Percentiles rank a stretch among this genome's conserved stretches.
Conservation (phyloP, 1,140 invertebrate species). For the Reticulitermes speratus region DNA sequence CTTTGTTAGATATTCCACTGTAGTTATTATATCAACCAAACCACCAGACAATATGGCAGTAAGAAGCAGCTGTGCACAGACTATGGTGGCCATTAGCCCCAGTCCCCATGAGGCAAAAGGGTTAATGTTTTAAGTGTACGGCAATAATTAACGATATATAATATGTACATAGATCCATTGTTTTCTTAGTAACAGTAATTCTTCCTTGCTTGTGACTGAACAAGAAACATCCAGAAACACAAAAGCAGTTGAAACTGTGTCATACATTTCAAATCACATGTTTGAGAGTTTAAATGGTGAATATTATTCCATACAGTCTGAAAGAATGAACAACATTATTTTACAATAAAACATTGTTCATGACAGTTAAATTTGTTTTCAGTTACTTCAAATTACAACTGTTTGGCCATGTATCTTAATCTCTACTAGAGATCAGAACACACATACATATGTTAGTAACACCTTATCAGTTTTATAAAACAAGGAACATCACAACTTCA, state of each 20-base stretch:
- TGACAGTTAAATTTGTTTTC: background rate
- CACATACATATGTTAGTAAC: background rate
- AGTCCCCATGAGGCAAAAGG: constrained; percentile 22
- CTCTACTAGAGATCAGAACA: background rate
- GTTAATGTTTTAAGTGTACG: constrained; percentile 21
- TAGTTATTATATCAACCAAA: background rate
- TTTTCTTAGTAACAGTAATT: background rate
- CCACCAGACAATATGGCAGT: constrained; percentile 3
- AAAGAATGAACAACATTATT: background rate
- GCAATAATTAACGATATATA: constrained; percentile 25
- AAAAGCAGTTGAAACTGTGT: background rate
- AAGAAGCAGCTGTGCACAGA: constrained; percentile 3
- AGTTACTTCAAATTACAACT: constrained; percentile 8
- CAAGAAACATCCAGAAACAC: constrained; percentile 1
- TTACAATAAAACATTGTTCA: background rate
- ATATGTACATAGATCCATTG: constrained; percentile 10
- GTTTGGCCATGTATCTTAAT: background rate
- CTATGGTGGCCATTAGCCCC: background rate
- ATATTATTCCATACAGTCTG: background rate
- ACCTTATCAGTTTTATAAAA: background rate
- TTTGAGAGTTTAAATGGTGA: background rate
- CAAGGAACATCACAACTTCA: constrained; percentile 6
- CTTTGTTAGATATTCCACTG: background rate
- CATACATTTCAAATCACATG: background rate
- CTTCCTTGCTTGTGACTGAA: background rate